Evolutionary conservation across 37 sponge, comb jelly and placozoan species (phyloP), one percentile per base, ranked within the genome.

Genomic region (Cladorhizidae sp.): DNA sequence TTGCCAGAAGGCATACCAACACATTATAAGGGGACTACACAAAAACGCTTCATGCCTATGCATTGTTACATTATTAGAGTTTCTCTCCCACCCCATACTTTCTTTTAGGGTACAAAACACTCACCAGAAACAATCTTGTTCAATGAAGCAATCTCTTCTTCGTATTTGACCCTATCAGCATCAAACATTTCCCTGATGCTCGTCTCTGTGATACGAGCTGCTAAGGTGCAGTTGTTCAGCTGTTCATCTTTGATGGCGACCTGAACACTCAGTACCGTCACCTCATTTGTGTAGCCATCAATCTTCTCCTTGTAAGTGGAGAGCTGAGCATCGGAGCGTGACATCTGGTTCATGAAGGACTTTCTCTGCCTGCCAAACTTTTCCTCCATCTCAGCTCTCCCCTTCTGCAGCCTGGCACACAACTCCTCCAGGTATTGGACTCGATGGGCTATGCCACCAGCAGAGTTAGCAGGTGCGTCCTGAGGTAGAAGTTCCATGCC

Each of bases 301-400:
- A 38, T 40, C 31, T 22, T 72, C 18, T 52, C 50, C 57, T 79
- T 65, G 12, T 26, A 23, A 20, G 26, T 0, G 20, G 51, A 38
- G 0, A 43, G 22, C 76, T 82, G 68, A 68, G 73, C 59, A 20
- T 92, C 93, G 32, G 25, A 21, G 1, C 70, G 56, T 8, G 83
- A 35, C 87, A 93, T 89, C 11, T 88, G 86, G 59, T 77, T 78
- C 90, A 93, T 93, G 55, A 88, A 93, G 68, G 70, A 57, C 76
- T 86, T 89, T 43, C 93, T 55, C 57, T 93, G 93, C 39, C 80
- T 40, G 22, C 93, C 93, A 79, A 93, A 93, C 59, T 86, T 83
- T 39, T 89, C 93, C 40, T 93, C 90, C 71, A 86, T 79, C 21
- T 28, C 74, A 2, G 54, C 41, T 68, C 87, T 87, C 61, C 83